Base-by-base conservation (phyloP, 2,797 vertebrate genomes). In the Falco novaeseelandiae region DNA sequence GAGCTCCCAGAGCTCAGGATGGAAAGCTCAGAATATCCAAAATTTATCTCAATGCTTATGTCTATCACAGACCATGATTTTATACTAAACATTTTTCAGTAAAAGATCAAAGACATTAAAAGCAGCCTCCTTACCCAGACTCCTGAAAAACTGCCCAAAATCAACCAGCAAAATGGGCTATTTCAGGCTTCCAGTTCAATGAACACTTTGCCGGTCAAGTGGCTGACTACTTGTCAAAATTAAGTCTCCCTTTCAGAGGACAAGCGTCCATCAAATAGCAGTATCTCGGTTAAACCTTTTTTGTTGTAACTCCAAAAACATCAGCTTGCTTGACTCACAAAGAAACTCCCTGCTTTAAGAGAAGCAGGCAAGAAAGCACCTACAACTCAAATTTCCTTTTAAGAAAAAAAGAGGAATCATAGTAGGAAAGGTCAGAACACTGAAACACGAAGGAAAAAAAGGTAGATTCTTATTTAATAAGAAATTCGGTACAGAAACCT, bases 391-490 rank as follows among this genome's bases (percentile, higher is more conserved):
- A 48, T 26, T 42, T 25, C 26, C 38, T 66, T 71, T 54, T 27
- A 51, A 54, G 66, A 36, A 16, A 82, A 44, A 19, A 70, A 52
- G 38, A n/a, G 3, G 17, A 61, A 74, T 27, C 1, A 0, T 2
- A 1, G 26, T 32, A 76, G 20, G 29, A 74, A 90, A 81, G 29
- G 49, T 52, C 70, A 84, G 26, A 84, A 69, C 3, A 22, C 10
- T 16, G 38, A 62, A 87, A 70, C 0, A 0, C 32, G 26, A n/a
- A 36, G 19, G 1, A 3, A 13, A 20, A 20, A 63, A 80, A 21
- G 3, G 27, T 18, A 44, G 9, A 42, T 40, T 52, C 20, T 73
- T 52, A 61, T 65, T 52, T 1, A 76, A 13, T 26, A 63, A 62
- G 26, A 77, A 76, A 79, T 49, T 34, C 14, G n/a, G 52, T 40